phyloP scores from a whole-genome alignment of 2,113 vertebrate species.

The Copsychus sechellarum region DNA sequence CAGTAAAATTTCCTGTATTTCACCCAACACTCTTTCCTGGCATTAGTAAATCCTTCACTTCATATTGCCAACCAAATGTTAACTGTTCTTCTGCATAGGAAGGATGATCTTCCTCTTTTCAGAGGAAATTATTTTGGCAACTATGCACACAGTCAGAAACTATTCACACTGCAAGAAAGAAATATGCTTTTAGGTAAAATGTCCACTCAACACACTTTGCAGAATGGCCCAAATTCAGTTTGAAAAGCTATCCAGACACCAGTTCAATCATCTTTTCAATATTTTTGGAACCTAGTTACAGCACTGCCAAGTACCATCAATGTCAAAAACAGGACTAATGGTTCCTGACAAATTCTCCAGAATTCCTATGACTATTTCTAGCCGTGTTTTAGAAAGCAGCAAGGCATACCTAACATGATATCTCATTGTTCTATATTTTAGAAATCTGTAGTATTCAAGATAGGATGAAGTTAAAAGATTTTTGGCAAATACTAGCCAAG shows the following conservation, averaged over 20 bases:
- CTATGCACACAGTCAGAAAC: background rate
- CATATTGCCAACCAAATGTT: slow-evolving; percentile 50
- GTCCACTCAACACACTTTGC: background rate
- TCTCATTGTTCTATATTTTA: background rate
- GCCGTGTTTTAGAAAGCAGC: background rate
- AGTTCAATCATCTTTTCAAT: slow-evolving; percentile 24
- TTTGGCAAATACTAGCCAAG: background rate
- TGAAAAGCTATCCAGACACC: slow-evolving; percentile 18
- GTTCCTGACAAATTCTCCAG: background rate
- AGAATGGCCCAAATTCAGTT: slow-evolving; percentile 19
- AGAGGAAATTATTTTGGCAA: slow-evolving; percentile 52
- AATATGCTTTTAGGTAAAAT: slow-evolving; percentile 11
- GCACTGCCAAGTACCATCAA: background rate
- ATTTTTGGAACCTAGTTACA: slow-evolving; percentile 6
- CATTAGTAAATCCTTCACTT: background rate
- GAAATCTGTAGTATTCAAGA: background rate
- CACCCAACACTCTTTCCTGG: background rate
- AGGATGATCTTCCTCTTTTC: slow-evolving; percentile 16
- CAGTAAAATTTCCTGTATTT: slow-evolving; percentile 10
- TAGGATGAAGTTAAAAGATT: background rate
- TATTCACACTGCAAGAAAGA: slow-evolving; percentile 12
- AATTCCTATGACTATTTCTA: background rate
- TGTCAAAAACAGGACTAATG: slow-evolving; percentile 9
- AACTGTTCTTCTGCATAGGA: slow-evolving; percentile 15
- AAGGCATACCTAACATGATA: background rate